Base-by-base conservation (phyloP, 1,140 invertebrate genomes). In the Hesperophylax magnus region DNA sequence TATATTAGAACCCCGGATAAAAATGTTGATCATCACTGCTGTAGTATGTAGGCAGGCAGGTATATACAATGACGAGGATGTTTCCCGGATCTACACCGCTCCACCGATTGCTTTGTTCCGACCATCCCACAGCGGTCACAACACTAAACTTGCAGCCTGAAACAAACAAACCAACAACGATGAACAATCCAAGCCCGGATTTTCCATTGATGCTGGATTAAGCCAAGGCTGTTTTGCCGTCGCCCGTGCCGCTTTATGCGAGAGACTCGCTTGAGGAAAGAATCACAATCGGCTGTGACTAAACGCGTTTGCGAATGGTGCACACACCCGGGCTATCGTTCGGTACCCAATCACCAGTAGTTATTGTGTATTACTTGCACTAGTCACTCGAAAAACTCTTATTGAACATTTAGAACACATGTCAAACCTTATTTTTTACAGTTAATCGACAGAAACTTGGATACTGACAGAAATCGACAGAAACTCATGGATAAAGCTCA, bases 41-140 rank as follows among this genome's bases (percentile, higher is more conserved):
- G 8, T n/a, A 17, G 20, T 17, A 17, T n/a, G 15, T 58, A n/a
- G 4, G 54, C 9, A 58, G n/a, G 20, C 6, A 58, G 56, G n/a
- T 3, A 24, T 1, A 31, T 65, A 17, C 24, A 31, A 17, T 31
- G 24, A 31, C 61, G 15, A 17, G 61, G 15, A 65, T 65, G 24
- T 31, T 65, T 24, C 24, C 61, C 61, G 61, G 61, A 65, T 65
- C 61, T 65, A 22, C 61, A 65, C 61, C 24, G 61, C 24, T 65
- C 15, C 24, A 17, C 24, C 61, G 24, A 65, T 65, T 65, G 20
- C 24, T 31, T 65, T 65, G 61, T 31, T 22, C 20, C 24, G 61
- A 24, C 24, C 61, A 65, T 31, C 24, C 24, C 18, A 31, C 61
- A 24, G 61, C 61, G 22, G 18, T 22, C 14, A 22, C 34, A 22